Evolutionary conservation across 2,888 invertebrate genomes (phyloP), one percentile per base, ranked within the genome.

Genomic region (Altica lythri): DNA sequence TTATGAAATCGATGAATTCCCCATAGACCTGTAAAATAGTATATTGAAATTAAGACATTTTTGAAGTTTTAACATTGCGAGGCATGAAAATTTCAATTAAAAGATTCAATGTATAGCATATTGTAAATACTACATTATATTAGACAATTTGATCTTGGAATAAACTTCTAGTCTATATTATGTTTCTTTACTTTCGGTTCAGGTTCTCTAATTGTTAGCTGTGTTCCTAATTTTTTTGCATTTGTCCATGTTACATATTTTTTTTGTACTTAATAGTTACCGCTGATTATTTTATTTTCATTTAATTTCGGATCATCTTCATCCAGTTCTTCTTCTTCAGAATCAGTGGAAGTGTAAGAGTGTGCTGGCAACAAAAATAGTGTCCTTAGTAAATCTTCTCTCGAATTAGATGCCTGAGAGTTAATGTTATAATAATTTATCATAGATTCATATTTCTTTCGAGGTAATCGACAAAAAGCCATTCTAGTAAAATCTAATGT

Each of bases 1-100:
- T 51, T 49, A 22, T 68, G 63, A 22, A 63, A 60, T 34, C 57
- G 44, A 27, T 58, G 46, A 6, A 19, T 38, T 16, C 27, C 48
- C 69, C 68, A 69, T n/a, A 53, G 58, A 4, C 66, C 68, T 68
- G 48, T 9, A 6, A 9, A 29, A 29, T 6, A 29, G n/a, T 5
- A 29, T 9, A 5, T n/a, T n/a, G n/a, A 29, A 5, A 5, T 29
- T 29, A 29, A 29, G 2, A 2, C n/a, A n/a, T 5, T 29, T 2
- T 29, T 6, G n/a, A 29, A n/a, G n/a, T n/a, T 4, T 9, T 29
- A 29, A 29, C 6, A 29, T 6, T 5, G n/a, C 9, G n/a, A n/a
- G n/a, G n/a, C n/a, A 29, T 6, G 9, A 5, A 29, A 5, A n/a
- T 9, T 29, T 29, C n/a, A 4, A 29, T n/a, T n/a, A 29, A 9